Percentiles rank a stretch among this genome's conserved stretches.
These are phyloP conservation scores for Trachymyrmex cornetzi DNA, from an alignment of 1,140 invertebrate species.

Conservation along the genomic window DNA sequence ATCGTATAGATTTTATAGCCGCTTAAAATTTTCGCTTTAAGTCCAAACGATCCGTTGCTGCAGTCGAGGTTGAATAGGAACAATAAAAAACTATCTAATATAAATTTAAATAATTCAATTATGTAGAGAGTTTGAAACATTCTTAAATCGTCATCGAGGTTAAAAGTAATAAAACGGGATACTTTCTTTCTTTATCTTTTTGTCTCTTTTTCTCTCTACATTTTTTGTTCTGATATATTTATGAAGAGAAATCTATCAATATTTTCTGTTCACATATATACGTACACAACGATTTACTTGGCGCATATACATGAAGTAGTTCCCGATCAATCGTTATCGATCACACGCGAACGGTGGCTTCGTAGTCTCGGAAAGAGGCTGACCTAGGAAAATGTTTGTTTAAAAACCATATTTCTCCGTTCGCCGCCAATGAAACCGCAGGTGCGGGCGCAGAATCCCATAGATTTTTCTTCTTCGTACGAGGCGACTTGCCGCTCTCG, in stretches of 20 bases:
- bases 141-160: background rate
- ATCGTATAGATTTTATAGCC: too few species aligned
- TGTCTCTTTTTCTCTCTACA: background rate
- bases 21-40: too few species aligned
- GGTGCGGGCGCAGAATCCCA: constrained; percentile 45
- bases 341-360: constrained; percentile 25
- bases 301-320: background rate
- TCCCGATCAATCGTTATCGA: constrained; percentile 44
- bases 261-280: constrained; percentile 15
- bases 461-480: constrained; percentile 55
- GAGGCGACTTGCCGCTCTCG: constrained; percentile 42
- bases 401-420: constrained; percentile 54
- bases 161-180: background rate
- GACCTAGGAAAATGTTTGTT: constrained; percentile 59
- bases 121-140: background rate
- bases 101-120: constrained; percentile 1
- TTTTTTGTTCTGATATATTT: constrained; percentile 2
- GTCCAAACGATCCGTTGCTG: too few species aligned
- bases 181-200: background rate
- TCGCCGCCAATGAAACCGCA: constrained; percentile 54
- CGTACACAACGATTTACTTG: constrained; percentile 17
- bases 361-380: constrained; percentile 33
- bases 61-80: background rate
- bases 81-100: background rate
- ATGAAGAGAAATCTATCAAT: constrained; percentile 28